A percentile compares a stretch with the other conserved stretches of the same genome.
phyloP scores from a whole-genome alignment of 2,797 vertebrate species.

The Pteropus rufus region DNA sequence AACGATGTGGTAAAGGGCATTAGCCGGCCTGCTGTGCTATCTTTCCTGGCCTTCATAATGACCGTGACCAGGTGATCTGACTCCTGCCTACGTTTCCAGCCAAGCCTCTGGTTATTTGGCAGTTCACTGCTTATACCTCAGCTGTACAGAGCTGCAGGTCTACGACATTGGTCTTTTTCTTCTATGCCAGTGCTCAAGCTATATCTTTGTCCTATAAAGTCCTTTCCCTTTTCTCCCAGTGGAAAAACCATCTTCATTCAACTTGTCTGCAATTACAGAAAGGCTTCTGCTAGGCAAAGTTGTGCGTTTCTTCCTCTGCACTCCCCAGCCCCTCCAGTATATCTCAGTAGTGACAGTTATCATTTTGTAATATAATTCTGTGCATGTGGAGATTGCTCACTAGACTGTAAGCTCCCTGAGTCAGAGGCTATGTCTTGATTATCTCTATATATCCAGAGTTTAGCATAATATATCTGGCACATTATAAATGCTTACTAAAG shows the following conservation, averaged over 20 bases:
- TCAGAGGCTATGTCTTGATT: neutral
- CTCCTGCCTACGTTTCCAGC: neutral
- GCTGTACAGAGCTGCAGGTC: neutral
- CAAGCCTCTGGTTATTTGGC: neutral
- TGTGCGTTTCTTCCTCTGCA: neutral
- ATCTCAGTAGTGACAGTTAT: neutral
- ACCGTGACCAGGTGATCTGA: neutral
- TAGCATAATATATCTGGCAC: neutral
- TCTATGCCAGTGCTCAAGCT: neutral
- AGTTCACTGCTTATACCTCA: neutral
- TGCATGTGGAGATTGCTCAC: neutral
- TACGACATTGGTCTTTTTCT: neutral
- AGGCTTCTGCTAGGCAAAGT: neutral
- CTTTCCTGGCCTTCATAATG: neutral
- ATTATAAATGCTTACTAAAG: neutral
- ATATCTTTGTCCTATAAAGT: neutral
- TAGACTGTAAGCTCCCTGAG: neutral
- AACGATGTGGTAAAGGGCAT: too few species aligned
- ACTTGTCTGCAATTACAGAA: neutral
- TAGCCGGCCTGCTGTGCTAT: too few species aligned
- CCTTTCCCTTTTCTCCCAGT: neutral
- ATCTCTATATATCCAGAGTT: neutral
- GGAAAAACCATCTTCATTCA: neutral
- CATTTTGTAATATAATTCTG: neutral
- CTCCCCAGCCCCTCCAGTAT: neutral